Evolutionary conservation across 2,888 invertebrate genomes (phyloP).

Genomic region (Melanotus villosus): DNA sequence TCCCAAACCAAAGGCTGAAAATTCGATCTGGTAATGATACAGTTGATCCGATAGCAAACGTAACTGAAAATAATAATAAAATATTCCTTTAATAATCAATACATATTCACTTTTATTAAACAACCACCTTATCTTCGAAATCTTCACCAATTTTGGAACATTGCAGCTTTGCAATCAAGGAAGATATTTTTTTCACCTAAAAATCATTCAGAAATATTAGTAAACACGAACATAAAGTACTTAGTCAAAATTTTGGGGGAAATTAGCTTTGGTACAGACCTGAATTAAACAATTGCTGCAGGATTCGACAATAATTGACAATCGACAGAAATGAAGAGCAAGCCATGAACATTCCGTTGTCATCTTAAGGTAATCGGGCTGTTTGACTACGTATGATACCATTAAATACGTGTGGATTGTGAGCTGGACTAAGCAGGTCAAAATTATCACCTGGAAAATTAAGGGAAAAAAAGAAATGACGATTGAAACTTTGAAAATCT

Average conservation of each 20-base stretch:
- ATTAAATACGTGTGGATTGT: neutral
- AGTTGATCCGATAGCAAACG: neutral
- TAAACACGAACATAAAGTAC: too few species aligned
- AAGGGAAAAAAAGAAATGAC: neutral
- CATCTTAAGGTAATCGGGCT: neutral
- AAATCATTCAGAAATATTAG: too few species aligned
- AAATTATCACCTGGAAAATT: neutral
- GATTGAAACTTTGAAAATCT: too few species aligned
- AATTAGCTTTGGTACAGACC: too few species aligned
- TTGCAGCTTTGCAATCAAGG: neutral
- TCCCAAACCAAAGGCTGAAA: slow-evolving; percentile 7
- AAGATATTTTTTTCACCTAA: neutral
- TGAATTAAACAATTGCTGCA: neutral
- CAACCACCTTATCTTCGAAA: neutral
- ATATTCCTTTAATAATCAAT: too few species aligned
- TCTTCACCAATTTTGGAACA: neutral
- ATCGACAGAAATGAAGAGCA: neutral
- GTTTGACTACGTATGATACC: neutral
- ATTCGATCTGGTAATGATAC: neutral
- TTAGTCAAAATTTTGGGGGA: too few species aligned
- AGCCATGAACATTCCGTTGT: neutral
- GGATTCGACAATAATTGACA: neutral
- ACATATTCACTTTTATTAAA: too few species aligned
- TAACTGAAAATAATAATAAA: neutral
- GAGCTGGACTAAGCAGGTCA: slow-evolving; percentile 1